These are phyloP conservation scores for Eilema sororculum DNA, from an alignment of 2,888 invertebrate species.

Conservation along the genomic window DNA sequence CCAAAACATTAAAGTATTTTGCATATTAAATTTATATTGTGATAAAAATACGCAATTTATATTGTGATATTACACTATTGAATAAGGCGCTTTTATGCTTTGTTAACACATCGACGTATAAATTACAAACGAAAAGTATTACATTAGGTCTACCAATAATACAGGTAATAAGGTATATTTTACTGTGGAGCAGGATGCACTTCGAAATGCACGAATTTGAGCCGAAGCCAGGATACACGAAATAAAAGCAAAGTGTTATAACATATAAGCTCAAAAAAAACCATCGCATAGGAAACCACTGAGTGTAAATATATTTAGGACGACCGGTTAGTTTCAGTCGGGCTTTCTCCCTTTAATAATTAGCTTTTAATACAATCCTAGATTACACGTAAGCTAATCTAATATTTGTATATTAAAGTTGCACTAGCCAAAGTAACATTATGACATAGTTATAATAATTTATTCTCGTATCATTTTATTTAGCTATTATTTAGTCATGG, in stretches of 20 bases:
- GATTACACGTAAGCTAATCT: background rate
- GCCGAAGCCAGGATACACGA: background rate
- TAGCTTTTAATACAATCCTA: background rate
- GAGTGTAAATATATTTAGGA: background rate
- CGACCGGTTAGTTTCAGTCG: background rate
- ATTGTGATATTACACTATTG: constrained; percentile 15
- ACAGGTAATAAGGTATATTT: background rate
- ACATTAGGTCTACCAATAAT: constrained; percentile 12
- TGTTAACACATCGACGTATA: background rate
- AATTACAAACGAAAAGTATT: background rate
- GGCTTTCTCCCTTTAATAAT: background rate
- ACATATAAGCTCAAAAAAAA: background rate
- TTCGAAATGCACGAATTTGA: background rate
- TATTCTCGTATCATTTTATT: background rate
- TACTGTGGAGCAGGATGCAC: background rate
- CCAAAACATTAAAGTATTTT: background rate
- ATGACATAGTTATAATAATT: constrained; percentile 2
- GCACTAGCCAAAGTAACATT: constrained; percentile 15
- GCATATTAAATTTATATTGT: background rate
- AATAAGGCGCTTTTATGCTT: background rate
- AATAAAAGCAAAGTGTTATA: background rate
- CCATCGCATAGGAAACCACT: background rate
- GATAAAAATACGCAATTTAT: constrained; percentile 8
- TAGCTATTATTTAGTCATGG: background rate
- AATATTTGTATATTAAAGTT: background rate